Evolutionary conservation across 2,888 invertebrate genomes (phyloP).

Genomic region (Carcina quercana): DNA sequence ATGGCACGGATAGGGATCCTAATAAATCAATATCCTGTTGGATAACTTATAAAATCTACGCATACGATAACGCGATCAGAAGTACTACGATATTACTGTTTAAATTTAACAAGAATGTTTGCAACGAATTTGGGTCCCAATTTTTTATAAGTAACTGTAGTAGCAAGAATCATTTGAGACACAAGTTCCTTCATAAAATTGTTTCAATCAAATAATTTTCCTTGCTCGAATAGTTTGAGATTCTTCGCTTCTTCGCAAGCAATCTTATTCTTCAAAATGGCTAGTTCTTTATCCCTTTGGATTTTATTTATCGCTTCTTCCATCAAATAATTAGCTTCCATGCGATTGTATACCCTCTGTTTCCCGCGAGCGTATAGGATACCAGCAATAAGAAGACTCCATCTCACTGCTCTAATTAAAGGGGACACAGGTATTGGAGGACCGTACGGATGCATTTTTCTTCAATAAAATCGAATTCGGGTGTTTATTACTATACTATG

Average conservation of each 20-base stretch:
- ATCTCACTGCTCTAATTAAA: constrained; percentile 49
- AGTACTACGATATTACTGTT: too few relatives aligned
- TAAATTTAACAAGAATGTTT: too few relatives aligned
- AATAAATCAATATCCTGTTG: too few relatives aligned
- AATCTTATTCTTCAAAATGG: constrained; percentile 37
- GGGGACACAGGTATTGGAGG: constrained; percentile 56
- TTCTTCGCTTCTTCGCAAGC: constrained; percentile 41
- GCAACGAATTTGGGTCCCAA: too few relatives aligned
- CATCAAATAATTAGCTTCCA: constrained; percentile 34
- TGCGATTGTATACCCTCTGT: constrained; percentile 34
- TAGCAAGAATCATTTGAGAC: too few relatives aligned
- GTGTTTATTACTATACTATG: neutral
- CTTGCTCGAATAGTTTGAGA: constrained; percentile 40
- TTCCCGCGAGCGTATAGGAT: constrained; percentile 48
- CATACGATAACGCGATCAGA: too few relatives aligned
- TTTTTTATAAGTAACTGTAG: too few relatives aligned
- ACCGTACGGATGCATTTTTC: constrained; percentile 48
- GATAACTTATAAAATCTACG: too few relatives aligned
- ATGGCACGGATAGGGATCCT: too few relatives aligned
- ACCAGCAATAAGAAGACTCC: constrained; percentile 44
- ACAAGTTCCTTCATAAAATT: too few relatives aligned
- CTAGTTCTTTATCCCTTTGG: constrained; percentile 41
- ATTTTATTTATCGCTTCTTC: constrained; percentile 44
- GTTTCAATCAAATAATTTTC: constrained; percentile 48
- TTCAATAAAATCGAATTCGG: too few relatives aligned